Base-by-base conservation (phyloP, 2,113 vertebrate species). In the Stegostoma tigrinum region DNA sequence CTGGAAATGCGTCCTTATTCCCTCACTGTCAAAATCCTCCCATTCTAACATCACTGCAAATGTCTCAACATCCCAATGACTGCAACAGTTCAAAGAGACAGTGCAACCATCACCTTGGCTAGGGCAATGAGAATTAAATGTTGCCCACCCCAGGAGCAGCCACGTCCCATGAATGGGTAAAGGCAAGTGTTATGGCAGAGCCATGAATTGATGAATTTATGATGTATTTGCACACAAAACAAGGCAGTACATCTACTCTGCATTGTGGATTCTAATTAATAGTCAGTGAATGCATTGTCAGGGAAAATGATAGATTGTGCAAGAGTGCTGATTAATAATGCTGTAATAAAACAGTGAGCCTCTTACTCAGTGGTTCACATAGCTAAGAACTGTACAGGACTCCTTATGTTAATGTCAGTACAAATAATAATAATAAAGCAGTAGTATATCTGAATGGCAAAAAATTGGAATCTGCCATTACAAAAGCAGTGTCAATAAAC, bases 251-350 rank as follows among this genome's bases (percentile, higher is more conserved):
- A 66, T 66, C 66, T 48, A 48, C n/a, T 93, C 34, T 93, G 34
- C 34, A 38, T 66, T 93, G 61, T 67, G 34, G 21, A 66, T 67
- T 93, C n/a, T 93, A 93, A 93, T 93, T 67, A 93, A 93, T 55
- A 66, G 89, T 93, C 89, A 66, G 34, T 4, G 61, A 66, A 23
- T 38, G 55, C 89, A 93, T 66, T 93, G 89, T 67, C n/a, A 19
- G n/a, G 89, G 17, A 93, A 38, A 93, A 21, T 93, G 34, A 93
- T 93, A 67, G 61, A 93, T 67, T 66, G n/a, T 45, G 17, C 34
- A 66, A 93, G 64, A 61, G 17, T 66, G 61, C n/a, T n/a, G 17
- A 23, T 93, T 66, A 66, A 38, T 93, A 93, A 66, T 66, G n/a
- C n/a, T 66, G 61, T 45, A 61, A 90, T 14, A 0, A 15, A 61